A percentile compares a stretch with the other conserved stretches of the same genome.
Evolutionary conservation across 2,113 vertebrate genomes (phyloP).

Genomic region (Nothoprocta pentlandii): DNA sequence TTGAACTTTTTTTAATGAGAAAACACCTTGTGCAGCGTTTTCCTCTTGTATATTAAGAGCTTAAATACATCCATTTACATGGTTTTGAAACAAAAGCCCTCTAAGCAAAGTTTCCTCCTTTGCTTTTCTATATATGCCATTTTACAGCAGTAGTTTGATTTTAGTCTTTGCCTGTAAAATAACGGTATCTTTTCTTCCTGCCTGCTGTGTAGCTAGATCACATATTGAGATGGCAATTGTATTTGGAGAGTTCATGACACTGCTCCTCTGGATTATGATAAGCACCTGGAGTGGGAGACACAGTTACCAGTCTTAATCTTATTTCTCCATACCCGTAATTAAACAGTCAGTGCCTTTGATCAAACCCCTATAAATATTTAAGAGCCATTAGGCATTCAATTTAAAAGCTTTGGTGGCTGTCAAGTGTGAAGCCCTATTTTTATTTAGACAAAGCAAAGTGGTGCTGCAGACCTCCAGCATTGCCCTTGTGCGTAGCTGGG

Average conservation of each 20-base stretch:
- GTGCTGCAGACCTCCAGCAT: background rate
- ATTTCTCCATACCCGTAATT: background rate
- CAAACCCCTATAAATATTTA: background rate
- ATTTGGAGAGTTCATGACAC: background rate
- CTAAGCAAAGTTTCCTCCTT: background rate
- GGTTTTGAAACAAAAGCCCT: background rate
- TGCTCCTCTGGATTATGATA: background rate
- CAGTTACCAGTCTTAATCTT: background rate
- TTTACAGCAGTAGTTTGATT: background rate
- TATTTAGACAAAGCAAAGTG: background rate
- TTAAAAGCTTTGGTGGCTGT: background rate
- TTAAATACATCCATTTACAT: background rate
- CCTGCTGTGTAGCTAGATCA: background rate
- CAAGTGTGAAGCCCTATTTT: background rate
- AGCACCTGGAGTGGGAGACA: rapidly evolving
- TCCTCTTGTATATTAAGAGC: background rate
- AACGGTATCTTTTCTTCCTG: background rate
- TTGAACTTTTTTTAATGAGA: rapidly evolving
- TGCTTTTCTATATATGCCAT: background rate
- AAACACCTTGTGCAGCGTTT: background rate
- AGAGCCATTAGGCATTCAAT: background rate
- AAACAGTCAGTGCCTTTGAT: background rate
- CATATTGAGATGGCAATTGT: background rate
- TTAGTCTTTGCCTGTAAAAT: background rate
- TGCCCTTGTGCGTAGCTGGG: background rate